Evolutionary conservation across 2,113 vertebrate genomes (phyloP).

Genomic region (human): DNA sequence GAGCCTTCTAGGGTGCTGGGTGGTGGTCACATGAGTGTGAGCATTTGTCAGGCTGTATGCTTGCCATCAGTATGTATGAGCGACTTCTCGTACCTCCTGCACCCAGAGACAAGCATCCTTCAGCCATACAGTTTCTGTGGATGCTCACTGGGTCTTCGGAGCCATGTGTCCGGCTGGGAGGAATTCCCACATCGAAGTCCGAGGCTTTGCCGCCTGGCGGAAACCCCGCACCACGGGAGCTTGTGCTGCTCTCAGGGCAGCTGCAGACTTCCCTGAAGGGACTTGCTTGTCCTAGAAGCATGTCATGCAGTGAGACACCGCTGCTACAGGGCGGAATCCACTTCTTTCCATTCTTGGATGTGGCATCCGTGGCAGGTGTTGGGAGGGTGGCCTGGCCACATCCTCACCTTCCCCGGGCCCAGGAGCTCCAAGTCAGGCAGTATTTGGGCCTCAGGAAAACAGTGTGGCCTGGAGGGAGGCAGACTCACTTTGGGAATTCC

Average conservation of each 20-base stretch:
- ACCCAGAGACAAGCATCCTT: not conserved
- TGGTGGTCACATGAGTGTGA: not conserved
- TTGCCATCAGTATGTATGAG: rapidly evolving
- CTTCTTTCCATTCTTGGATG: not conserved
- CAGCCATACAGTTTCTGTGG: rapidly evolving
- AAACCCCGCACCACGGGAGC: not conserved
- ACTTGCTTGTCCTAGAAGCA: not conserved
- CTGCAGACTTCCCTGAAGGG: not conserved
- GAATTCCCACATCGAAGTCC: no score
- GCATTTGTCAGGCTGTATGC: rapidly evolving
- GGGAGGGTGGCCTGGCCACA: no score
- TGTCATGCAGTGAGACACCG: rapidly evolving
- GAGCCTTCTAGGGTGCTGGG: not conserved
- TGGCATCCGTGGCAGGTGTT: not conserved
- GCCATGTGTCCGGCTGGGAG: not conserved
- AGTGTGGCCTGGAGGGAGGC: not conserved
- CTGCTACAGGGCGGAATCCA: not conserved
- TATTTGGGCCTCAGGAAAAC: not conserved
- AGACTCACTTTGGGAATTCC: rapidly evolving
- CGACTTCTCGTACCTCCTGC: rapidly evolving
- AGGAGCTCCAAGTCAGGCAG: not conserved
- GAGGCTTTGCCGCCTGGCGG: not conserved
- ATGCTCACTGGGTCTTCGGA: not conserved
- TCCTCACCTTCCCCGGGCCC: rapidly evolving
- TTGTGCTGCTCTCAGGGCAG: not conserved